A percentile compares a stretch with the other conserved stretches of the same genome.
phyloP scores from a whole-genome alignment of 2,113 vertebrate species.

The Pelusios castaneus region DNA sequence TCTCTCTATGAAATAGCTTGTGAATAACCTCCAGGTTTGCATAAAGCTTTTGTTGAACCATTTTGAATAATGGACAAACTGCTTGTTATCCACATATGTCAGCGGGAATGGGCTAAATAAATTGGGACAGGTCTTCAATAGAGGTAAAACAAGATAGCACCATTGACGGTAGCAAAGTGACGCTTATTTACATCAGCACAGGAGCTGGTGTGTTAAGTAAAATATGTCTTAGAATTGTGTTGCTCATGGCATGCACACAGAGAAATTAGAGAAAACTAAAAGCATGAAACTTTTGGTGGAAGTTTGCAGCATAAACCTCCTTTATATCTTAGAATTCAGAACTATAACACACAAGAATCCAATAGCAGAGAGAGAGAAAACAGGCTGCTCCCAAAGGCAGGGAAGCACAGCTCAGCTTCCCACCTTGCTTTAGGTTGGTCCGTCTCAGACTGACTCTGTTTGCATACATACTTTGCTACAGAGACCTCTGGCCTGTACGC shows the following conservation, averaged over 20 bases:
- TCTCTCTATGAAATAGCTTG: neutral
- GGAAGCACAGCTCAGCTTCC: neutral
- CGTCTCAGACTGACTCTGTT: neutral
- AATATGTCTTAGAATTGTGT: neutral
- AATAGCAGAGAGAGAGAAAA: neutral
- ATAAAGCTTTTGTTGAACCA: neutral
- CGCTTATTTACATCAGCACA: neutral
- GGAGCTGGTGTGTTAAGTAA: neutral
- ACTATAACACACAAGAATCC: neutral
- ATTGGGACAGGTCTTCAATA: neutral
- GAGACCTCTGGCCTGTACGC: no score
- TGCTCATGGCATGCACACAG: neutral
- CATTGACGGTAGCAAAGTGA: neutral
- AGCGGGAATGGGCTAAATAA: neutral
- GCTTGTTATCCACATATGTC: neutral
- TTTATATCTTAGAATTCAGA: neutral
- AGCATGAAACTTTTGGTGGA: neutral
- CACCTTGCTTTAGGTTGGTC: neutral
- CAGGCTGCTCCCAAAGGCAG: neutral
- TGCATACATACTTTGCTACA: neutral
- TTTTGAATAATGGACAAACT: neutral
- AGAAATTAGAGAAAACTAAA: neutral
- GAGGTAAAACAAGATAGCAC: neutral
- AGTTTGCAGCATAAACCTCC: neutral
- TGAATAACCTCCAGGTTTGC: neutral